These are phyloP conservation scores for Penaeus monodon DNA, from an alignment of 2,888 invertebrate genomes.

Conservation along the genomic window DNA sequence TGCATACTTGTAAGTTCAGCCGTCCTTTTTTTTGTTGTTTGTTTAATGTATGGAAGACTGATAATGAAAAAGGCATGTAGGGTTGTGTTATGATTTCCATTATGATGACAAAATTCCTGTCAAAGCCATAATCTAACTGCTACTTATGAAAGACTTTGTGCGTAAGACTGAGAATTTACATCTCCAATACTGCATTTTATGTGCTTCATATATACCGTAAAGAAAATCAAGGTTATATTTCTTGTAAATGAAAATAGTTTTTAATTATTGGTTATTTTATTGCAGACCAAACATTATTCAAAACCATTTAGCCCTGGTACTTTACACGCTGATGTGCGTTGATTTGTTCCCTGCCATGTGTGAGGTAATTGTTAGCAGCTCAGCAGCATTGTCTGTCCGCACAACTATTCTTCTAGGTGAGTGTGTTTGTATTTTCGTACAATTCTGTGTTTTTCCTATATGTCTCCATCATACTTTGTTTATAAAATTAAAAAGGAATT, in stretches of 20 bases:
- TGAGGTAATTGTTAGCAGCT: slow-evolving; percentile 88
- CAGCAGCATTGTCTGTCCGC: slow-evolving; percentile 87
- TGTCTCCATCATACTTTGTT: too few species aligned
- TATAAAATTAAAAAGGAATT: too few species aligned
- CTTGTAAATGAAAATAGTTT: too few species aligned
- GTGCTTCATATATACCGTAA: too few species aligned
- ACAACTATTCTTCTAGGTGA: slow-evolving; percentile 88
- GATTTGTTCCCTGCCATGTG: slow-evolving; percentile 90
- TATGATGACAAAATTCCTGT: too few species aligned
- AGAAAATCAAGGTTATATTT: too few species aligned
- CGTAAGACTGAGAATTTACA: neutral
- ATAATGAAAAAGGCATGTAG: too few species aligned
- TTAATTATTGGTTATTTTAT: too few species aligned
- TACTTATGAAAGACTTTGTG: neutral
- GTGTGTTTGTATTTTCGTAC: slow-evolving; percentile 5
- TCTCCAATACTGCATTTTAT: neutral
- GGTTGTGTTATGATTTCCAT: too few species aligned
- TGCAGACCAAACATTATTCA: slow-evolving; percentile 89
- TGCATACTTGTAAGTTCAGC: too few species aligned
- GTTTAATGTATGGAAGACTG: too few species aligned
- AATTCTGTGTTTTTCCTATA: neutral
- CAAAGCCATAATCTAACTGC: slow-evolving; percentile 41
- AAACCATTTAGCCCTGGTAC: slow-evolving; percentile 88
- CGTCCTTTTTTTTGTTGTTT: too few species aligned
- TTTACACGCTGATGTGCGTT: slow-evolving; percentile 88